These are phyloP conservation scores for Dynastes hyllus DNA, from an alignment of 2,888 invertebrate species.

Conservation along the genomic window DNA sequence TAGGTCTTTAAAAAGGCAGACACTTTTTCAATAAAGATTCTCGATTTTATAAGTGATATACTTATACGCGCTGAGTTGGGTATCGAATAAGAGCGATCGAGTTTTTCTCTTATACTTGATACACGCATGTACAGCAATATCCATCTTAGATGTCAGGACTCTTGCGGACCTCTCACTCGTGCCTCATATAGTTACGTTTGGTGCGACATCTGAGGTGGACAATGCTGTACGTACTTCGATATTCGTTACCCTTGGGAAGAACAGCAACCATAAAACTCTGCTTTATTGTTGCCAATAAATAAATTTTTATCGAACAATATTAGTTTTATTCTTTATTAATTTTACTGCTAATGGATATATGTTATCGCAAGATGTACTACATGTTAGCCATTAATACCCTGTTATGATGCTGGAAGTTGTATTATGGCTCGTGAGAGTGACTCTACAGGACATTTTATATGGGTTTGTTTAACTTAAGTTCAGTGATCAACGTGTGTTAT, in stretches of 20 bases:
- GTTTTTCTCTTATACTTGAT: background rate
- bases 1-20: too few species aligned
- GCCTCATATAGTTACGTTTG: too few species aligned
- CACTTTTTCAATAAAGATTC: background rate
- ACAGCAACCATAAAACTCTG: background rate
- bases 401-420: too few species aligned
- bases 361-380: background rate
- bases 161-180: too few species aligned
- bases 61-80: background rate
- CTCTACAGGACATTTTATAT: too few species aligned
- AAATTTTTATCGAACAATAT: background rate
- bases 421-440: too few species aligned
- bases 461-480: too few species aligned
- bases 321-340: slow-evolving; percentile 7
- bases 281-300: background rate
- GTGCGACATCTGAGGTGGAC: too few species aligned
- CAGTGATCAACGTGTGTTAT: too few species aligned
- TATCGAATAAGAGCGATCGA: background rate
- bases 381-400: too few species aligned
- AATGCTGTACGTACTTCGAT: too few species aligned
- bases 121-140: background rate
- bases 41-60: background rate
- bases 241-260: background rate
- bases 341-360: slow-evolving; percentile 3
- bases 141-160: too few species aligned